Conservation (phyloP, 2,888 invertebrate genomes). For the Syritta pipiens region DNA sequence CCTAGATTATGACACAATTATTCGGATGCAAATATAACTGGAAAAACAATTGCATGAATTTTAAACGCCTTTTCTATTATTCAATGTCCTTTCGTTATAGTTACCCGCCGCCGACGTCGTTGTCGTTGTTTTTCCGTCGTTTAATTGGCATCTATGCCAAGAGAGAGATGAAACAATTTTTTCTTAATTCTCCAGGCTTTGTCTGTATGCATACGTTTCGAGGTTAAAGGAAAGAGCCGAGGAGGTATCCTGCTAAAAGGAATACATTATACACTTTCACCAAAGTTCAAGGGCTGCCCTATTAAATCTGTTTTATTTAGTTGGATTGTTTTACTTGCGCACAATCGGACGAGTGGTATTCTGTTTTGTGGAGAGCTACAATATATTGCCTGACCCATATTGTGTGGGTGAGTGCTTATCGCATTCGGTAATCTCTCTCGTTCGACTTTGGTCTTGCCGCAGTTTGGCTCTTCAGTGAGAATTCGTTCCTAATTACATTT, state of each 20-base stretch:
- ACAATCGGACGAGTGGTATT: no score
- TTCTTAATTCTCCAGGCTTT: conserved; percentile 40
- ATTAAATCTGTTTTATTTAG: conserved; percentile 11
- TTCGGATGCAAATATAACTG: not conserved
- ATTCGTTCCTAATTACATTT: conserved; percentile 5
- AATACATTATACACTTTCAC: conserved; percentile 22
- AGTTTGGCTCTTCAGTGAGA: not conserved
- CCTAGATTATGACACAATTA: conserved; percentile 10
- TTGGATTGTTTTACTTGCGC: conserved; percentile 4
- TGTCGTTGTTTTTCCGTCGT: conserved; percentile 5
- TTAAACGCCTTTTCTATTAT: conserved; percentile 2
- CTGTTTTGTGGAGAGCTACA: no score
- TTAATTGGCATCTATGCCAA: conserved; percentile 10
- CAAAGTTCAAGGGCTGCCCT: conserved; percentile 46
- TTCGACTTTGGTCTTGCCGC: not conserved
- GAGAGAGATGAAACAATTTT: conserved; percentile 6
- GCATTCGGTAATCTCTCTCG: conserved; percentile 1
- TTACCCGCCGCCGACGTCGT: not conserved
- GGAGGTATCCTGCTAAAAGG: conserved; percentile 24
- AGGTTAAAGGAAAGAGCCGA: conserved; percentile 5
- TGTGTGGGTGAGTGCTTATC: conserved; percentile 11
- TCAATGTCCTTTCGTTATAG: conserved; percentile 15
- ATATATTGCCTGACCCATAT: no score
- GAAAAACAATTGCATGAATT: conserved; percentile 13
- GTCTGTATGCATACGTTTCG: no score